Conservation (phyloP, 1,140 invertebrate species). For the Battus philenor region DNA sequence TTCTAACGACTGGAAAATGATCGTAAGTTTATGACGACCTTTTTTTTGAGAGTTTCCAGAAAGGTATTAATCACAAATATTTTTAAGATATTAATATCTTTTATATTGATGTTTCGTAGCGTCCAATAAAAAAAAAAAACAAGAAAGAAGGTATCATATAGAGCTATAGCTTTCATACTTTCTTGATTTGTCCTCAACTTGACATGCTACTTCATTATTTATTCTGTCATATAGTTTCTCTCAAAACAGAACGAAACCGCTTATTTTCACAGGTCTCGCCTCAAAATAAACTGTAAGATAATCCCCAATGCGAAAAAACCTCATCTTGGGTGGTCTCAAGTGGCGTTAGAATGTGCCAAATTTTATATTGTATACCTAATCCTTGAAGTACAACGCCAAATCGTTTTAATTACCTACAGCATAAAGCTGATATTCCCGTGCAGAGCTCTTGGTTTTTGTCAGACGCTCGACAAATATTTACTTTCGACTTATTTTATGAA, state of each 20-base stretch:
- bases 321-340: constrained; percentile 42
- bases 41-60: no score
- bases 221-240: constrained; percentile 4
- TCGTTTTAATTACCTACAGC: neutral
- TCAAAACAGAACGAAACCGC: constrained; percentile 16
- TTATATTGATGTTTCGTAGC: no score
- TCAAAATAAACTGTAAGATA: constrained; percentile 35
- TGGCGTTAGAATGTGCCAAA: constrained; percentile 44
- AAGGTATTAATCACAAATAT: no score
- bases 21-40: neutral
- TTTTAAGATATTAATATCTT: no score
- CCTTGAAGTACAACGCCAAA: neutral
- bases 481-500: constrained; percentile 44
- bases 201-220: constrained; percentile 9
- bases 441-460: constrained; percentile 22
- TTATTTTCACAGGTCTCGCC: constrained; percentile 29
- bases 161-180: no score
- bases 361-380: constrained; percentile 23
- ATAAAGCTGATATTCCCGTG: constrained; percentile 17
- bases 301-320: constrained; percentile 33
- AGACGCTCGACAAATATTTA: constrained; percentile 53
- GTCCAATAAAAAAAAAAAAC: no score
- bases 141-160: no score
- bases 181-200: no score
- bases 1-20: neutral